Evolutionary conservation across 2,797 vertebrate species (phyloP).

Genomic region (Harpagifer antarcticus): DNA sequence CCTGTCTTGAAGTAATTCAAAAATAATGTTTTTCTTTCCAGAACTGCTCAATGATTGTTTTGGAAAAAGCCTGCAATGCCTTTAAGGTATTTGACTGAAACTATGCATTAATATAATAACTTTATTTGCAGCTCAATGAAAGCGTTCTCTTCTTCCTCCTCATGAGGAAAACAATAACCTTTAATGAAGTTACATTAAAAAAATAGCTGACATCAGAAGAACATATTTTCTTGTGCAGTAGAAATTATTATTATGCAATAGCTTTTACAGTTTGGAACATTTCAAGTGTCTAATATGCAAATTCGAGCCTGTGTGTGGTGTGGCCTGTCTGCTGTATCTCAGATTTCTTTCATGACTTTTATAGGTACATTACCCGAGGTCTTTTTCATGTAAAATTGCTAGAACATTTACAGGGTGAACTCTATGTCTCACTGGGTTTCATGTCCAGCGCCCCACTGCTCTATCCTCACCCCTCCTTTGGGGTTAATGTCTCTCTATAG

Average conservation of each 20-base stretch:
- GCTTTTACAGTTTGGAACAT: not conserved
- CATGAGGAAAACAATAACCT: not conserved
- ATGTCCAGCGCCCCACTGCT: slow-evolving; percentile 18
- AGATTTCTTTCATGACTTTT: slow-evolving; percentile 8
- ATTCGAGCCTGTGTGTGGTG: not conserved
- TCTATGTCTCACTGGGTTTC: slow-evolving; percentile 39
- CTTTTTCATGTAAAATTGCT: slow-evolving; percentile 17
- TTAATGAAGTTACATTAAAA: not conserved
- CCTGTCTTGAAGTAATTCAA: not conserved
- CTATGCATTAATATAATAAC: too few species aligned
- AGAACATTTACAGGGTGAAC: slow-evolving; percentile 43
- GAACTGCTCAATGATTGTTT: not conserved
- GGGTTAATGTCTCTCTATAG: slow-evolving; percentile 62
- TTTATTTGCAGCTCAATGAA: not conserved
- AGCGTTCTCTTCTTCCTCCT: not conserved
- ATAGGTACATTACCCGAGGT: not conserved
- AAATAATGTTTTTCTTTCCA: too few species aligned
- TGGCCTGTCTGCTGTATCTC: not conserved
- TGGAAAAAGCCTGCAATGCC: not conserved
- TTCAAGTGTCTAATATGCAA: not conserved
- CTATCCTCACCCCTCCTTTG: slow-evolving; percentile 14
- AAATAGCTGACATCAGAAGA: not conserved
- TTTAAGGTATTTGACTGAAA: not conserved
- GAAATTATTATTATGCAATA: not conserved
- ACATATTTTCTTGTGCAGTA: not conserved